Evolutionary conservation across 2,797 vertebrate genomes (phyloP), one percentile per base, ranked within the genome.

Genomic region (Coregonus ussuriensis): DNA sequence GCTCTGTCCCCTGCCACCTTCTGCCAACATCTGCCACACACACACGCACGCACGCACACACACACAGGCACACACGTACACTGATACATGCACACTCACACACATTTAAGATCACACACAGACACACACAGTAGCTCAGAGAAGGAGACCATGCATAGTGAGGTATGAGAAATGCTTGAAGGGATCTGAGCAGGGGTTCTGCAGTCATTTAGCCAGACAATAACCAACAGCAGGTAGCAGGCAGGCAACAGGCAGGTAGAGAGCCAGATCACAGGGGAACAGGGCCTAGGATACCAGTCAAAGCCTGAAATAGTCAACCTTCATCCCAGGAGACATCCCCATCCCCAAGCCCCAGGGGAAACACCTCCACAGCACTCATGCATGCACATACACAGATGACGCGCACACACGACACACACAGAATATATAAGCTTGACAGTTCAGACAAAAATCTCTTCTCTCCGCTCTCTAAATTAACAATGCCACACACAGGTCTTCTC

Each of bases 401-500:
- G 2, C 62, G 21, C 59, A 75, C 62, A 67, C n/a, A 59, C 6
- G 1, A 59, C 16, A 18, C 16, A 18, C 56, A 7, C 56, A 62
- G n/a, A 62, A 62, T 62, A 21, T n/a, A n/a, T 7, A 89, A 88
- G 87, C 88, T 87, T 77, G 29, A 82, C 78, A 80, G 77, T 77
- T 78, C 33, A 74, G 71, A 69, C 81, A 76, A 74, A 80, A 80
- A 85, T 80, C 76, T 78, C 75, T 41, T 82, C 74, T 47, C 71
- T 77, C 83, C 56, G 52, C 21, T 77, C 31, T 69, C 29, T 68
- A 52, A 74, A 85, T 86, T 65, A 74, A 78, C 69, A 76, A 52
- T 71, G 76, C 54, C 62, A 74, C 76, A 77, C 77, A 74, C 14
- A 80, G 62, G 54, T 51, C 62, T 70, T 37, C 21, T 78, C 67